phyloP scores from a whole-genome alignment of 2,797 vertebrate genomes.

The Melanotaenia nigrans region DNA sequence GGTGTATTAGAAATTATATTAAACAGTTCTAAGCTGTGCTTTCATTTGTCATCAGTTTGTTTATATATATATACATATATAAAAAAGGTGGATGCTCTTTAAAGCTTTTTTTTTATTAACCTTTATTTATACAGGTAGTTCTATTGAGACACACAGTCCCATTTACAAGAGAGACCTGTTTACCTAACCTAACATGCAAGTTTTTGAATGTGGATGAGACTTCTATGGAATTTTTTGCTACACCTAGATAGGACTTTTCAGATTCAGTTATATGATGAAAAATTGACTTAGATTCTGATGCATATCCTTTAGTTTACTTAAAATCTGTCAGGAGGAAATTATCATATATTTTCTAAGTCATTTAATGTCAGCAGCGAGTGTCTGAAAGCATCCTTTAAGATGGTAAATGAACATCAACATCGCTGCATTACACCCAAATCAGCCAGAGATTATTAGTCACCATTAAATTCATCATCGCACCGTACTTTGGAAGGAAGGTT shows the following conservation, averaged over 20 bases:
- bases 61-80: too few relatives aligned
- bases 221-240: rapidly evolving
- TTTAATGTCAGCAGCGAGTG: background rate
- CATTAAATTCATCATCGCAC: background rate
- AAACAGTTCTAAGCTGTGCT: conserved; percentile 22
- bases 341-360: background rate
- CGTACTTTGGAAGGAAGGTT: background rate
- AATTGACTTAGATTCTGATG: background rate
- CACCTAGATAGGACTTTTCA: background rate
- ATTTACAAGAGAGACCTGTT: too few relatives aligned
- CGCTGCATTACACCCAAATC: background rate
- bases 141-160: too few relatives aligned
- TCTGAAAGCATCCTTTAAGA: background rate
- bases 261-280: background rate
- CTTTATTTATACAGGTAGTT: too few relatives aligned
- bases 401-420: background rate
- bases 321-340: background rate
- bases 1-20: conserved; percentile 2
- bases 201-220: background rate
- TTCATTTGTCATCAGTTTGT: background rate
- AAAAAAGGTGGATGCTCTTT: too few relatives aligned
- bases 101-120: too few relatives aligned
- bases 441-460: background rate
- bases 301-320: background rate
- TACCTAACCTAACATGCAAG: too few relatives aligned